Base-by-base conservation (phyloP, 2,888 invertebrate species). In the Tipula confusa region DNA sequence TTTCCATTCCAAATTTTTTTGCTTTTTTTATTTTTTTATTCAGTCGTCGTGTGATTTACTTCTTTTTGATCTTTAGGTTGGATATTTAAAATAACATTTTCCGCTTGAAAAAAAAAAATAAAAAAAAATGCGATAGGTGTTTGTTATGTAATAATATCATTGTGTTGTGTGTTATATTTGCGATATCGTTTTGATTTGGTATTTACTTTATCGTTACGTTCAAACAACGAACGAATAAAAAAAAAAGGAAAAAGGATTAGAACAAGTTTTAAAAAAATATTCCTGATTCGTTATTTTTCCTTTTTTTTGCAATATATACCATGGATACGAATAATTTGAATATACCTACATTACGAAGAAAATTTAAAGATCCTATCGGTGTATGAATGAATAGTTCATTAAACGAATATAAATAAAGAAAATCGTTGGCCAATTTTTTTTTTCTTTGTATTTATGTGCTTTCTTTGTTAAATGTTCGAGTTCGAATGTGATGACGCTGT, bases 381-480 rank as follows among this genome's bases (percentile, higher is more conserved):
- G n/a, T 64, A 64, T 64, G 64, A 64, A 64, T 64, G 64, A 64
- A 64, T 64, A 64, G 64, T 64, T 64, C 64, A 64, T 64, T 64
- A 64, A 64, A 64, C 64, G 64, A 18, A 64, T 64, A 64, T 64
- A 64, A 64, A 64, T 64, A 24, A 64, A 18, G 24, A 2, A 24
- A 64, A 64, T 64, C 64, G 64, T 24, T 24, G 24, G 64, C 64
- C 64, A 64, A 24, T 9, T 64, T 48, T 48, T 64, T 7, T 2
- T 43, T 15, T 43, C 7, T 15, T 15, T 43, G 0, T 5, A 15
- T 15, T 43, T 43, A 24, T 24, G 9, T 64, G 24, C 0, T 11
- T 64, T 9, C 64, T 24, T 64, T 64, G 64, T 24, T 9, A 64
- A 33, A 24, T 11, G 24, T 24, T 64, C 24, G 18, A 64, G 24